A percentile compares a stretch with the other conserved stretches of the same genome.
These are phyloP conservation scores for Zingel zingel DNA, from an alignment of 2,113 vertebrate genomes.

Conservation along the genomic window DNA sequence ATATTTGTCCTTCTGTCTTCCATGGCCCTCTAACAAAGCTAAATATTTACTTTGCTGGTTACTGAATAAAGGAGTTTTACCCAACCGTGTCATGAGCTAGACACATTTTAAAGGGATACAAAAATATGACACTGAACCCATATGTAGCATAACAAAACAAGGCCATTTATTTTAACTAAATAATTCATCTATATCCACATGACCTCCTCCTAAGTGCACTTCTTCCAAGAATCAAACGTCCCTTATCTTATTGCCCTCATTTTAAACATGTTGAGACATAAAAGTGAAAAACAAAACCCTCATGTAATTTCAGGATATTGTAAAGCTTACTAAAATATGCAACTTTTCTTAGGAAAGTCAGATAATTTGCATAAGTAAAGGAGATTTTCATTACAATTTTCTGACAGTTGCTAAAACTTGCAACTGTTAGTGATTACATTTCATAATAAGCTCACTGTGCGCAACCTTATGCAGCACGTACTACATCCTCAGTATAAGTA, in stretches of 20 bases:
- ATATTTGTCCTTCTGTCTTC: not conserved
- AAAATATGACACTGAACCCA: not conserved
- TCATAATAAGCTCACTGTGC: not conserved
- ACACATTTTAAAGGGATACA: not conserved
- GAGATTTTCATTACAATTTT: not conserved
- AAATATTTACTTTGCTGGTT: constrained; percentile 41
- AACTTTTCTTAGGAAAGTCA: not conserved
- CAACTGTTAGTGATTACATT: not conserved
- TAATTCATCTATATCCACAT: not conserved
- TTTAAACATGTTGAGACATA: not conserved
- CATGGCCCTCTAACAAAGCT: not conserved
- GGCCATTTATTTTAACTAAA: constrained; percentile 16
- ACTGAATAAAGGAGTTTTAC: not conserved
- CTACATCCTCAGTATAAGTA: not conserved
- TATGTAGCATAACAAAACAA: not conserved
- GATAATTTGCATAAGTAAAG: constrained; percentile 3
- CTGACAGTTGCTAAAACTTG: not conserved
- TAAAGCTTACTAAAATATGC: not conserved
- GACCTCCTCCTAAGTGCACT: not conserved
- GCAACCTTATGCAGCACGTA: not conserved
- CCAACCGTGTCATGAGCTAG: not conserved
- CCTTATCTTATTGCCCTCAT: not conserved
- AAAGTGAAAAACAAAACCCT: not conserved
- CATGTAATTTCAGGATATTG: not conserved
- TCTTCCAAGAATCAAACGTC: not conserved